Conservation (phyloP, 2,797 vertebrate genomes). For the Epinephelus malabaricus region DNA sequence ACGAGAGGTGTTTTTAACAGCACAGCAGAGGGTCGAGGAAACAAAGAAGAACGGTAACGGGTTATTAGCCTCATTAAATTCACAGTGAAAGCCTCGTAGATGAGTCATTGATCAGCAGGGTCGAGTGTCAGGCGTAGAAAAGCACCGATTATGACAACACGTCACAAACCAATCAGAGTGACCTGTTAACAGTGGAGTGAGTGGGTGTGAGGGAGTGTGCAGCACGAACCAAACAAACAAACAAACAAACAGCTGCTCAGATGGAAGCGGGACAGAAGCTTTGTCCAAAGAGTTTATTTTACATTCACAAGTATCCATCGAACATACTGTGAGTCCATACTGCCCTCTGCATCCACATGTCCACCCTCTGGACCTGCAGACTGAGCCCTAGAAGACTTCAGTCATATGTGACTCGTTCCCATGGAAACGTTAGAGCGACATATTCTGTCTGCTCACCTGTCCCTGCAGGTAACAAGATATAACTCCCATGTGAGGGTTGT, state of each 20-base stretch:
- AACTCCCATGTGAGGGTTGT: too few relatives aligned
- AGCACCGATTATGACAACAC: neutral
- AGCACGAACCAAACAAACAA: neutral
- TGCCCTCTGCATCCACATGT: too few relatives aligned
- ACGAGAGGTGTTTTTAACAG: neutral
- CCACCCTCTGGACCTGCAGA: too few relatives aligned
- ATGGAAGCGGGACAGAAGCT: neutral
- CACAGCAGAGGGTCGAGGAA: neutral
- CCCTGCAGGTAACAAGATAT: too few relatives aligned
- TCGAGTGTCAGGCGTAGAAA: neutral
- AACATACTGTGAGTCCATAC: too few relatives aligned
- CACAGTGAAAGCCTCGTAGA: neutral
- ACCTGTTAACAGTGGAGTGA: neutral
- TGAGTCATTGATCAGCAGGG: neutral
- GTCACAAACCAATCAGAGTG: neutral
- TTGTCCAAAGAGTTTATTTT: too few relatives aligned
- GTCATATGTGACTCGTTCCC: too few relatives aligned
- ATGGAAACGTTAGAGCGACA: too few relatives aligned
- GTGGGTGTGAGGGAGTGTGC: neutral
- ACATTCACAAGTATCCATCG: too few relatives aligned
- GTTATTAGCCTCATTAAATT: neutral
- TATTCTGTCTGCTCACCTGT: too few relatives aligned
- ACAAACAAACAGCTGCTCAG: neutral
- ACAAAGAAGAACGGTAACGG: too few relatives aligned
- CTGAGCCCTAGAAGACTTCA: too few relatives aligned